Conservation (phyloP, 2,113 vertebrate genomes). For the Eretmochelys imbricata region DNA sequence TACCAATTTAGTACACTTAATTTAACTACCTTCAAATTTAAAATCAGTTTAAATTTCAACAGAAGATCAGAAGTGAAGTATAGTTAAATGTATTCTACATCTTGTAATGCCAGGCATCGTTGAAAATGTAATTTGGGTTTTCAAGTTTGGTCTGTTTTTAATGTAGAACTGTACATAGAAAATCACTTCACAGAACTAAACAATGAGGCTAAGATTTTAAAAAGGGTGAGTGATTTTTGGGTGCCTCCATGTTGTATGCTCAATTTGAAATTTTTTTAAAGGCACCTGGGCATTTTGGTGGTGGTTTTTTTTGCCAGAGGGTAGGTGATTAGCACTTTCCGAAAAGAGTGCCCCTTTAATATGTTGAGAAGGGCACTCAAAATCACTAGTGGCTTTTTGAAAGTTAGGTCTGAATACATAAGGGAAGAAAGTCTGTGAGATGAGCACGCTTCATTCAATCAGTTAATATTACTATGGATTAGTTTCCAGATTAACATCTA, state of each 20-base stretch:
- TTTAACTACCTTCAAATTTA: background rate
- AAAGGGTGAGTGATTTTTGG: background rate
- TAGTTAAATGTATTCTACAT: background rate
- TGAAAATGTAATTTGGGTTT: background rate
- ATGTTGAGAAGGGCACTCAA: background rate
- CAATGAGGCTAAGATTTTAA: background rate
- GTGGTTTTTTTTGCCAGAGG: accelerated
- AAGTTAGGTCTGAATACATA: background rate
- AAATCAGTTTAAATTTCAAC: background rate
- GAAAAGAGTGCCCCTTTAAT: background rate
- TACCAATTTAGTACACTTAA: background rate
- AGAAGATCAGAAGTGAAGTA: background rate
- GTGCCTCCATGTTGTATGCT: background rate
- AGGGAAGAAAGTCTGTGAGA: background rate
- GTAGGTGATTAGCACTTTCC: background rate
- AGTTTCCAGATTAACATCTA: background rate
- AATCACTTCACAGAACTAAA: background rate
- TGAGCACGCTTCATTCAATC: background rate
- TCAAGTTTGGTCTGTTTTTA: background rate
- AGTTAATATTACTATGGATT: background rate
- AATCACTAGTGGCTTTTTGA: background rate
- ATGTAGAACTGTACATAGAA: background rate
- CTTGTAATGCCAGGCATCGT: background rate
- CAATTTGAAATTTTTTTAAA: background rate
- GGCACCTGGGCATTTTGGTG: background rate